Conservation (phyloP, 2,797 vertebrate genomes). For the Acipenser oxyrinchus region DNA sequence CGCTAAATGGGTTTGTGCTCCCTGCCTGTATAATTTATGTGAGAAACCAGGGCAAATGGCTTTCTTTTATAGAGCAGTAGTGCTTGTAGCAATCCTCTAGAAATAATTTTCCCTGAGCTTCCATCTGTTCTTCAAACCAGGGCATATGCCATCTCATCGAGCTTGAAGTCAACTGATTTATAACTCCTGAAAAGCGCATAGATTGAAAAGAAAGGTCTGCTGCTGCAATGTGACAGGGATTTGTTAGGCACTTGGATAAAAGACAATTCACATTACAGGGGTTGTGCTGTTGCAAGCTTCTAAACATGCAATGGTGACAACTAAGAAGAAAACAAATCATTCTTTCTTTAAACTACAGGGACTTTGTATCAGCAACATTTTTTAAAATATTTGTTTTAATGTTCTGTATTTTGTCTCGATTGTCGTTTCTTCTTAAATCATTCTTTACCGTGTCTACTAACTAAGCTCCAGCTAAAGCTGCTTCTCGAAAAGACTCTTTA, state of each 20-base stretch:
- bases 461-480: too few species aligned
- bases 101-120: slow-evolving; percentile 65
- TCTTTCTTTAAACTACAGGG: slow-evolving; percentile 14
- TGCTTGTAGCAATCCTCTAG: slow-evolving; percentile 62
- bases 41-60: slow-evolving; percentile 61
- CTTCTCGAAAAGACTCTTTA: too few species aligned
- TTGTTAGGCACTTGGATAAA: slow-evolving; percentile 49
- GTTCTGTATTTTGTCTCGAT: too few species aligned
- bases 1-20: slow-evolving; percentile 56
- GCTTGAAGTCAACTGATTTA: slow-evolving; percentile 66
- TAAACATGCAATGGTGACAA: slow-evolving; percentile 28
- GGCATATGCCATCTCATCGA: slow-evolving; percentile 65
- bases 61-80: slow-evolving; percentile 59
- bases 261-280: slow-evolving; percentile 46
- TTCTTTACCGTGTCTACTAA: too few species aligned
- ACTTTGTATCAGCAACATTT: too few species aligned
- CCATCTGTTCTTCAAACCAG: slow-evolving; percentile 70
- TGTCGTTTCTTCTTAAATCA: too few species aligned
- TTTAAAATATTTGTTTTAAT: too few species aligned
- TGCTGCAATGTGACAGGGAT: slow-evolving; percentile 47
- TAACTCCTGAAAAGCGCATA: slow-evolving; percentile 53
- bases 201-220: slow-evolving; percentile 60
- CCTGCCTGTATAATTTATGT: slow-evolving; percentile 63
- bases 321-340: slow-evolving; percentile 33
- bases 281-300: slow-evolving; percentile 33